These are phyloP conservation scores for Amblyornis subalaris DNA, from an alignment of 2,113 vertebrate genomes.

Conservation along the genomic window DNA sequence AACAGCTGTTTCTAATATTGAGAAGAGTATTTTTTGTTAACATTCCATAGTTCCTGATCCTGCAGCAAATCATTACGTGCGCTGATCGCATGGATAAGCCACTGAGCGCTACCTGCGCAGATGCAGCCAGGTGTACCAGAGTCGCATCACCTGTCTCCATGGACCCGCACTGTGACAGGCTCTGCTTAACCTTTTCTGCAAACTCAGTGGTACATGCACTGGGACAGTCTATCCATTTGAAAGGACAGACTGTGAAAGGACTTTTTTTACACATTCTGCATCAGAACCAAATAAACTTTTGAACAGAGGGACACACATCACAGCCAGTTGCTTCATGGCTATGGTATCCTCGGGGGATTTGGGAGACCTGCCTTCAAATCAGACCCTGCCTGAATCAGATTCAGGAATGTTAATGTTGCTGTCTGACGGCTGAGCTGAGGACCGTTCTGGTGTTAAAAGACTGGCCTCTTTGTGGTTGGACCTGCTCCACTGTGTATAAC, in stretches of 20 bases:
- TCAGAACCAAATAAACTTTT: not conserved
- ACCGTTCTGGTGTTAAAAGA: conserved; percentile 4
- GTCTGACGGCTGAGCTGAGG: not conserved
- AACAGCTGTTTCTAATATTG: not conserved
- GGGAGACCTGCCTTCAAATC: not conserved
- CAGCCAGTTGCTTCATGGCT: not conserved
- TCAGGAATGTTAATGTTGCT: not conserved
- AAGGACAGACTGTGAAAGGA: not conserved
- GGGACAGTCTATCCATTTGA: not conserved
- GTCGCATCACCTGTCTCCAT: rapidly evolving
- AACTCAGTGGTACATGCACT: rapidly evolving
- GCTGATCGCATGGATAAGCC: rapidly evolving
- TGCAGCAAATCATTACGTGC: rapidly evolving
- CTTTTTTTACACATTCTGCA: not conserved
- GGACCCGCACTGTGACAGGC: not conserved
- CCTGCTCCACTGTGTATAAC: not conserved
- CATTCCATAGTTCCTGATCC: not conserved
- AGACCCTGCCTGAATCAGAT: not conserved
- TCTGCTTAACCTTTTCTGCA: not conserved
- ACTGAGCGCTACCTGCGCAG: rapidly evolving
- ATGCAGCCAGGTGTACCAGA: not conserved
- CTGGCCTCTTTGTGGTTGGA: not conserved
- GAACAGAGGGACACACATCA: not conserved
- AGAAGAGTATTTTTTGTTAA: not conserved
- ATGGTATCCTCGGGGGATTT: not conserved